Base-by-base conservation (phyloP, 2,113 vertebrate genomes). In the Misgurnus anguillicaudatus region DNA sequence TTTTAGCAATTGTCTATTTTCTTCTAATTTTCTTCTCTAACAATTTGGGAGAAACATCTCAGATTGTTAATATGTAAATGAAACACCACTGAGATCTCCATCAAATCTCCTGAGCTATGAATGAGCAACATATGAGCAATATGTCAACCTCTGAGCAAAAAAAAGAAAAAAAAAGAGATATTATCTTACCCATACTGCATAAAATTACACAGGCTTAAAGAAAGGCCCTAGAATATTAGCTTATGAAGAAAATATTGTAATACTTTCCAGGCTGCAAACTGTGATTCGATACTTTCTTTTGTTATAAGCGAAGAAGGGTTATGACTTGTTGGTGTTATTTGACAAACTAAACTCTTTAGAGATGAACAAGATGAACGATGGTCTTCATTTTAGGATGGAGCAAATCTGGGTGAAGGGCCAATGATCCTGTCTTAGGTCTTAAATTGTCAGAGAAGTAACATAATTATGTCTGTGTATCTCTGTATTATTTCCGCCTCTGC, bases 391-490 rank as follows among this genome's bases (percentile, higher is more conserved):
- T 48, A 53, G 47, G 21, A 17, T 36, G 14, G 47, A 69, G 64
- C 2, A 51, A 17, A 69, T 51, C 67, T 53, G 67, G 67, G 67
- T 36, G 24, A 36, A 31, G 19, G 24, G 14, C 14, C 4, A 2
- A 11, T 17, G 65, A 67, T 67, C 65, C 7, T 16, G 65, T 11
- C 42, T 47, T 21, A 14, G 48, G 65, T 19, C 11, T 9, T 24
- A 36, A 58, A 79, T 9, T 17, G n/a, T 21, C 41, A 60, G 64
- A 69, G 51, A 57, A 58, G 21, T 31, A n/a, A 58, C 45, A 66
- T 17, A 1, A 11, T 14, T 64, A 60, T 11, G 65, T 11, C 51
- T 41, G 64, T 67, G 51, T n/a, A 53, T 57, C 19, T 42, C 60
- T 36, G 42, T 42, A 31, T 68, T 51, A 42, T 31, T 48, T 68